These are phyloP conservation scores for Nasua narica DNA, from an alignment of 2,797 vertebrate genomes.

Conservation along the genomic window DNA sequence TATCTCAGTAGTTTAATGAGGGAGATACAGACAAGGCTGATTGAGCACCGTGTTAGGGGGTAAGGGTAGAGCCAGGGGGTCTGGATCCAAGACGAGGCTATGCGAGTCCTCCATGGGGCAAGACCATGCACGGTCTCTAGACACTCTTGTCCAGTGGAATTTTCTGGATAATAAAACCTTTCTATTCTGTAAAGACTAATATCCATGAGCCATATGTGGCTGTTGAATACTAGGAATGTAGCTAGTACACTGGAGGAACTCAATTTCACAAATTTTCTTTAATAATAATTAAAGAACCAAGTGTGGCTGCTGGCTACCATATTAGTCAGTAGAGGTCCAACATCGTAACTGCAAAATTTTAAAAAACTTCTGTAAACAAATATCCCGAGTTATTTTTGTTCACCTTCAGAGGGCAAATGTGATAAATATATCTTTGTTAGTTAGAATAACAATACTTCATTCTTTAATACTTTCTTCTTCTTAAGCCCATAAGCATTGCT, in stretches of 20 bases:
- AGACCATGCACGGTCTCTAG: not conserved
- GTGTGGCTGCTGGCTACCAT: not conserved
- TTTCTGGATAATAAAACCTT: not conserved
- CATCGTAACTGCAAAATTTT: not conserved
- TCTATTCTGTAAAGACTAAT: not conserved
- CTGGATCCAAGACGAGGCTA: not conserved
- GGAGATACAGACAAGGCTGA: not conserved
- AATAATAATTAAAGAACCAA: not conserved
- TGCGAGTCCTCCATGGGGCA: not conserved
- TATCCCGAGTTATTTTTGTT: constrained; percentile 8
- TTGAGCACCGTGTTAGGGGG: not conserved
- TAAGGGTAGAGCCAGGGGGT: not conserved
- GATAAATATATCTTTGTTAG: constrained; percentile 25
- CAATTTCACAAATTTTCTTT: not conserved
- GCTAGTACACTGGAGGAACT: not conserved
- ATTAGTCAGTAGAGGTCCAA: not conserved
- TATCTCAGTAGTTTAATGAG: not conserved
- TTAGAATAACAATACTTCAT: not conserved
- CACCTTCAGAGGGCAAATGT: constrained; percentile 16
- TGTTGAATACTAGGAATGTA: not conserved
- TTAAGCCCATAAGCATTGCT: constrained; percentile 46
- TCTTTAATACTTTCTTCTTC: constrained; percentile 46
- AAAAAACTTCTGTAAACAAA: not conserved
- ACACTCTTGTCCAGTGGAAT: not conserved
- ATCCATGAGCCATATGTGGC: no score